Percentiles rank a stretch among this genome's conserved stretches.
phyloP scores from a whole-genome alignment of 2,113 vertebrate genomes.

The Sceloporus tristichus region DNA sequence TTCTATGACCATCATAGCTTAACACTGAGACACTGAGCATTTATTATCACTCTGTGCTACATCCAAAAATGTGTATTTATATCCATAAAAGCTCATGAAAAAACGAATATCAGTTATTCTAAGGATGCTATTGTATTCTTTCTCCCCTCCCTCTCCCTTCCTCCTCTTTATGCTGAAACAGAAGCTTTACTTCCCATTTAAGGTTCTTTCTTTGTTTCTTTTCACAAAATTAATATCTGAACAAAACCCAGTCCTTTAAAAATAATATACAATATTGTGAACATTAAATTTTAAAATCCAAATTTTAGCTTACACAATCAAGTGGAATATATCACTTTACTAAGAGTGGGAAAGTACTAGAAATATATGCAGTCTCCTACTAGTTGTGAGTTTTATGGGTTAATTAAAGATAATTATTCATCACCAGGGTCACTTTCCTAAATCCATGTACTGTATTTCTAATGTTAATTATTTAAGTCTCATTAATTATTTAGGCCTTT shows the following conservation, averaged over 20 bases:
- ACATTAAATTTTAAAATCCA: neutral
- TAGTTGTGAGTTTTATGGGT: conserved; percentile 44
- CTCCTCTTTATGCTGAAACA: neutral
- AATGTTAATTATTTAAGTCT: conserved; percentile 66
- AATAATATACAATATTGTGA: neutral
- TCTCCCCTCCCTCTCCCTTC: neutral
- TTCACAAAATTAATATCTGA: conserved; percentile 3
- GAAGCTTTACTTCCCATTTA: no score
- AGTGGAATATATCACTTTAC: conserved; percentile 12
- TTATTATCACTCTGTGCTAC: no score
- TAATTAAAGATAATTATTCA: conserved; percentile 67
- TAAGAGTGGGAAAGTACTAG: conserved; percentile 1
- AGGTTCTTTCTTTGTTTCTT: neutral
- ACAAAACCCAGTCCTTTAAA: neutral
- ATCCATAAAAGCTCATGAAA: no score
- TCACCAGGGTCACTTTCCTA: conserved; percentile 57
- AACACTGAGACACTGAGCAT: no score
- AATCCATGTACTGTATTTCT: conserved; percentile 49
- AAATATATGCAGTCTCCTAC: conserved; percentile 37
- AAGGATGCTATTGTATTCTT: no score
- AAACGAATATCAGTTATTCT: no score
- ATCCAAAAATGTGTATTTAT: no score
- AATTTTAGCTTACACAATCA: neutral
- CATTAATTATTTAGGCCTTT: conserved; percentile 64
- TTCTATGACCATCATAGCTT: no score